Evolutionary conservation across 2,113 vertebrate species (phyloP).

Genomic region (Polyodon spathula): DNA sequence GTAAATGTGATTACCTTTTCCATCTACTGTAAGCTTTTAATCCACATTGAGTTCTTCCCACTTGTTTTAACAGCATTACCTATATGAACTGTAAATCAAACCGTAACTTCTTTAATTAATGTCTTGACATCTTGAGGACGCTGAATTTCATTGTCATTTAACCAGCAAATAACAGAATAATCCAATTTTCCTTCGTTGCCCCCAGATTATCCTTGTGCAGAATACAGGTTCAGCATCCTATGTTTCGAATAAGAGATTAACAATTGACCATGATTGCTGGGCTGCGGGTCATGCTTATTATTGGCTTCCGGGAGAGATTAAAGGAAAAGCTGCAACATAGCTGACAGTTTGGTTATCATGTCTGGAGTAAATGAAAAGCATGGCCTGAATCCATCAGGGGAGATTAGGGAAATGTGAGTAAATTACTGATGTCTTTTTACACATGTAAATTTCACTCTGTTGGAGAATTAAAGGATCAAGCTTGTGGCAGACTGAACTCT

Average conservation of each 20-base stretch:
- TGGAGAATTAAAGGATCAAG: slow-evolving; percentile 28
- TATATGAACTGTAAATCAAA: neutral
- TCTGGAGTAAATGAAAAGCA: slow-evolving; percentile 87
- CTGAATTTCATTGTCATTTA: slow-evolving; percentile 73
- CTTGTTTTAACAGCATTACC: slow-evolving; percentile 6
- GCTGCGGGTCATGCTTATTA: slow-evolving; percentile 53
- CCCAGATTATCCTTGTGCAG: slow-evolving; percentile 64
- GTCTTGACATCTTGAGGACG: slow-evolving; percentile 63
- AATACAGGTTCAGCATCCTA: slow-evolving; percentile 55
- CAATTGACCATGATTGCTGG: slow-evolving; percentile 56
- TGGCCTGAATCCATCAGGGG: slow-evolving; percentile 85
- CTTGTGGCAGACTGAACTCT: slow-evolving; percentile 25
- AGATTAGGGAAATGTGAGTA: slow-evolving; percentile 85
- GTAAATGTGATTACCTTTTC: neutral
- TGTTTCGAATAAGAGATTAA: slow-evolving; percentile 70
- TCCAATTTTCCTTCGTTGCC: slow-evolving; percentile 63
- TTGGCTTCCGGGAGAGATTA: slow-evolving; percentile 75
- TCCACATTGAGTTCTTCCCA: neutral
- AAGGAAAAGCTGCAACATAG: slow-evolving; percentile 73
- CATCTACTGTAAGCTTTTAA: neutral
- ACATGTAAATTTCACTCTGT: slow-evolving; percentile 61
- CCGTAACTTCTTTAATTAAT: slow-evolving; percentile 31
- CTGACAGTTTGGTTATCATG: slow-evolving; percentile 82
- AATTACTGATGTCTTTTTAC: slow-evolving; percentile 81
- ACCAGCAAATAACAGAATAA: slow-evolving; percentile 72